A percentile compares a stretch with the other conserved stretches of the same genome.
These are phyloP conservation scores for Cheilosia pagana DNA, from an alignment of 2,888 invertebrate species.

Conservation along the genomic window DNA sequence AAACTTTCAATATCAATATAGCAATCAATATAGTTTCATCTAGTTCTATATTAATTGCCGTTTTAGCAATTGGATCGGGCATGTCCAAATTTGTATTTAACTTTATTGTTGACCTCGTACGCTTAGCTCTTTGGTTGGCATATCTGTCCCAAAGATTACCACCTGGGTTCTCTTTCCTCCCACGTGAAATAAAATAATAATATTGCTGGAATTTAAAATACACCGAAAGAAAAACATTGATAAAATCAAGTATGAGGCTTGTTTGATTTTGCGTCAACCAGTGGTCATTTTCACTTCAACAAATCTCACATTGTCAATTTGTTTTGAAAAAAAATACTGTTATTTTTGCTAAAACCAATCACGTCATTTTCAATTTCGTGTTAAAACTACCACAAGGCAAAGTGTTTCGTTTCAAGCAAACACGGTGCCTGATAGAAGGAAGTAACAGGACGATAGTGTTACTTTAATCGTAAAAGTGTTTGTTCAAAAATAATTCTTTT, in stretches of 20 bases:
- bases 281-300: background rate
- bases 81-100: too few relatives aligned
- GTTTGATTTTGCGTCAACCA: too few relatives aligned
- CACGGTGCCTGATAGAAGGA: background rate
- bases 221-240: too few relatives aligned
- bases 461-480: background rate
- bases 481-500: background rate
- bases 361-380: background rate
- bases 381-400: background rate
- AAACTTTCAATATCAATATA: constrained; percentile 19
- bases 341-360: background rate
- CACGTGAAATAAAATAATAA: too few relatives aligned
- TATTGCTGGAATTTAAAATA: too few relatives aligned
- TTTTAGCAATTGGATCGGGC: too few relatives aligned
- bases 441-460: background rate
- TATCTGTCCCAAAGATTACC: too few relatives aligned
- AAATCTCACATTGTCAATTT: constrained; percentile 2
- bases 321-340: background rate
- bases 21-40: constrained; percentile 3
- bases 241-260: background rate
- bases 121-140: too few relatives aligned
- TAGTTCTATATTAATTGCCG: background rate
- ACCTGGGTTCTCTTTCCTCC: too few relatives aligned
- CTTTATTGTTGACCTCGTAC: too few relatives aligned
- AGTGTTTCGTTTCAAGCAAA: constrained; percentile 1